These are phyloP conservation scores for Anoplius nigerrimus DNA, from an alignment of 2,888 invertebrate species.

Conservation along the genomic window DNA sequence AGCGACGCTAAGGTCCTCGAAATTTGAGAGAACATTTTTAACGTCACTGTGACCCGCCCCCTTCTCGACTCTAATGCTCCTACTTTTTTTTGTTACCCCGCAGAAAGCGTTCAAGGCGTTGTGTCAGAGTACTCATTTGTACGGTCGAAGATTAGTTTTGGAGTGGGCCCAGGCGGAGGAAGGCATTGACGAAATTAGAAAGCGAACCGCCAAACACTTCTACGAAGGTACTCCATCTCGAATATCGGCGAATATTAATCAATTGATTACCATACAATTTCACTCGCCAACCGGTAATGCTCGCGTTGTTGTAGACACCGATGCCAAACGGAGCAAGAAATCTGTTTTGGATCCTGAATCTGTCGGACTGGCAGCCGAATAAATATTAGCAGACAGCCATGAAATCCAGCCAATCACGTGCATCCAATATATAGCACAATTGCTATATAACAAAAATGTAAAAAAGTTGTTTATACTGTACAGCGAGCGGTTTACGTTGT, in stretches of 20 bases:
- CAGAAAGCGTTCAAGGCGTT: conserved; percentile 94
- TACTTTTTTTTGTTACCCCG: conserved; percentile 50
- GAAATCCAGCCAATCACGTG: no score
- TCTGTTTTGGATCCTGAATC: conserved; percentile 62
- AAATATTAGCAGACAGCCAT: neutral
- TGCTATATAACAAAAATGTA: neutral
- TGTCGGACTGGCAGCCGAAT: conserved; percentile 55
- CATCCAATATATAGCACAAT: no score
- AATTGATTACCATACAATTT: neutral
- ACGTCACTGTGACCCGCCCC: neutral
- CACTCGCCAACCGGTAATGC: neutral
- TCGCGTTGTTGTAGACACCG: conserved; percentile 48
- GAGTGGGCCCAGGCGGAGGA: conserved; percentile 95
- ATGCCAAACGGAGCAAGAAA: conserved; percentile 61
- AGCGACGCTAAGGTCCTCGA: conserved; percentile 90
- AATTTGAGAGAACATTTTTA: no score
- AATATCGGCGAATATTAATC: conserved; percentile 16
- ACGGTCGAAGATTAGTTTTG: conserved; percentile 93
- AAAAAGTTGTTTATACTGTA: neutral
- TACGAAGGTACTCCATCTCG: conserved; percentile 66
- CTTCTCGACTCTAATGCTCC: neutral
- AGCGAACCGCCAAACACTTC: conserved; percentile 87
- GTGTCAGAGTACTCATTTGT: conserved; percentile 98
- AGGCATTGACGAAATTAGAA: conserved; percentile 87
- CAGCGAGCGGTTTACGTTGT: conserved; percentile 1